Percentiles rank a stretch among this genome's conserved stretches.
Evolutionary conservation across 2,888 invertebrate species (phyloP).

Genomic region (Anticlea derivata): DNA sequence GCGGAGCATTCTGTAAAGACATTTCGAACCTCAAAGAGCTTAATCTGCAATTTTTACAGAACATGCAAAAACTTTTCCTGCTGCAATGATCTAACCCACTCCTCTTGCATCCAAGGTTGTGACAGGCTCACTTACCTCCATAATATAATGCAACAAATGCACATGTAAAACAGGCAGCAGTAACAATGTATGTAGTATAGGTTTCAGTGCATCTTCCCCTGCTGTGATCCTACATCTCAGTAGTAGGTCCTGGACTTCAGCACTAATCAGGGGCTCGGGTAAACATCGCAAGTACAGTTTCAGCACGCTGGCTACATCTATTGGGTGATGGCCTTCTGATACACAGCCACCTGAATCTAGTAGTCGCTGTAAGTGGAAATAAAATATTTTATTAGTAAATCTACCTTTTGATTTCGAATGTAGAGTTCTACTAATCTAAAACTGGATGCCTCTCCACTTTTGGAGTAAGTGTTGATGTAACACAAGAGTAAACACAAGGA

Average conservation of each 20-base stretch:
- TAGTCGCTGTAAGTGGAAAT: conserved; percentile 72
- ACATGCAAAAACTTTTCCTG: too few relatives aligned
- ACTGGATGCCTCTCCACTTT: too few relatives aligned
- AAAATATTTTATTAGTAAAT: too few relatives aligned
- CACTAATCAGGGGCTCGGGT: conserved; percentile 91
- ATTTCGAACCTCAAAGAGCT: too few relatives aligned
- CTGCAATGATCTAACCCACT: too few relatives aligned
- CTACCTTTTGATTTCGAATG: too few relatives aligned
- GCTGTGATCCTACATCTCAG: conserved; percentile 86
- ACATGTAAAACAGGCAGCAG: conserved; percentile 90
- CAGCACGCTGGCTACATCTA: conserved; percentile 93
- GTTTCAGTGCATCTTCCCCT: conserved; percentile 84
- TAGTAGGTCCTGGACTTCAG: conserved; percentile 91
- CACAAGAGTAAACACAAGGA: too few relatives aligned
- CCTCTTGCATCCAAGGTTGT: too few relatives aligned
- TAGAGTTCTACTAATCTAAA: too few relatives aligned
- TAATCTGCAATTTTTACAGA: too few relatives aligned
- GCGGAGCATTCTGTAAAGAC: too few relatives aligned
- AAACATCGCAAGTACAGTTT: conserved; percentile 93
- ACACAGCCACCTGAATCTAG: conserved; percentile 89
- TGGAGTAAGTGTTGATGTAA: too few relatives aligned
- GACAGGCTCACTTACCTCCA: conserved; percentile 91
- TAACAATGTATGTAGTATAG: conserved; percentile 87
- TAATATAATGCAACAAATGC: conserved; percentile 91
- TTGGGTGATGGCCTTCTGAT: conserved; percentile 88